Conservation (phyloP, 2,113 vertebrate species). For the Dicentrarchus labrax region DNA sequence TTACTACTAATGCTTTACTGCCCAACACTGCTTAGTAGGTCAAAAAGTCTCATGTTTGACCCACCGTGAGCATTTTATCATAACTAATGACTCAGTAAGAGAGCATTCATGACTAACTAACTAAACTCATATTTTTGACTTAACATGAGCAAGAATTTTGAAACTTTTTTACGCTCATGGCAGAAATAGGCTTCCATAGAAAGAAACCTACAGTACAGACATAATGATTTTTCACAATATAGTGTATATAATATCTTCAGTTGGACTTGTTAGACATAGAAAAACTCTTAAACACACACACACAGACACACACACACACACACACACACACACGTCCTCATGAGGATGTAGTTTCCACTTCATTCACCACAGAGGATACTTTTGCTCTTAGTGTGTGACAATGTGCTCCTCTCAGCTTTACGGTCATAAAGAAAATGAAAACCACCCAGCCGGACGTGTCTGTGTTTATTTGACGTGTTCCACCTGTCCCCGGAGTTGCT, state of each 20-base stretch:
- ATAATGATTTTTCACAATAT: neutral
- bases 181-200: neutral
- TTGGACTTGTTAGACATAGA: neutral
- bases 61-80: neutral
- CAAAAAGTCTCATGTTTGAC: neutral
- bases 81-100: too few relatives aligned
- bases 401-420: neutral
- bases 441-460: slow-evolving; percentile 26
- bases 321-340: neutral
- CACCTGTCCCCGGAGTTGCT: slow-evolving; percentile 41
- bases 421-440: slow-evolving; percentile 34
- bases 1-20: too few relatives aligned
- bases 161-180: neutral
- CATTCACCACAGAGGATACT: neutral
- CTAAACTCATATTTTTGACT: neutral
- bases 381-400: neutral
- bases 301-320: too few relatives aligned
- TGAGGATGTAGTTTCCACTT: neutral
- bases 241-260: too few relatives aligned
- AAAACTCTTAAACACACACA: neutral
- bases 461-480: slow-evolving; percentile 28
- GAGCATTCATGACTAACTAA: neutral
- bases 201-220: too few relatives aligned
- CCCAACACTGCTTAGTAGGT: neutral
- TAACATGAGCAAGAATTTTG: neutral